These are phyloP conservation scores for Microctenopoma lineatum DNA, from an alignment of 2,797 vertebrate species.

Conservation along the genomic window DNA sequence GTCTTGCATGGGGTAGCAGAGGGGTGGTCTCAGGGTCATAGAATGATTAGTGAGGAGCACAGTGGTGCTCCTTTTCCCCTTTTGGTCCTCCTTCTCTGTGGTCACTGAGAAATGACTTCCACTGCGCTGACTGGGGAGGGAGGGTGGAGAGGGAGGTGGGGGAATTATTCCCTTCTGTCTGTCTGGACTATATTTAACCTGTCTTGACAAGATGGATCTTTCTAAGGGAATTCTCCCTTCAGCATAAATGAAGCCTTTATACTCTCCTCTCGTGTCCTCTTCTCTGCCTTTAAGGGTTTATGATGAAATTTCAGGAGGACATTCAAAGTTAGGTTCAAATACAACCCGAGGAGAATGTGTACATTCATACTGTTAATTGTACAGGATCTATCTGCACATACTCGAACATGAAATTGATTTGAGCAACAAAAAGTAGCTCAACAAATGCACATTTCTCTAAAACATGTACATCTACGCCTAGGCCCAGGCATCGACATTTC, in stretches of 20 bases:
- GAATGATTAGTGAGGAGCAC: conserved; percentile 75
- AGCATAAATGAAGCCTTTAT: conserved; percentile 76
- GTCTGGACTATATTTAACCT: conserved; percentile 80
- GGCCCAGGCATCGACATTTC: neutral
- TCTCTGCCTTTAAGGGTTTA: conserved; percentile 46
- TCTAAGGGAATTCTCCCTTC: conserved; percentile 60
- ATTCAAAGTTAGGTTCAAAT: conserved; percentile 52
- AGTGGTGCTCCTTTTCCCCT: conserved; percentile 60
- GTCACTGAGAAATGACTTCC: conserved; percentile 79
- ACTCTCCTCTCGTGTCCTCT: conserved; percentile 46
- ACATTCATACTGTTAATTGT: conserved; percentile 25
- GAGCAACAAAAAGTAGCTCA: neutral
- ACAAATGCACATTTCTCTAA: conserved; percentile 26
- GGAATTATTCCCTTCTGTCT: conserved; percentile 73
- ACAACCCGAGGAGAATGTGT: conserved; percentile 38
- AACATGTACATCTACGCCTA: neutral
- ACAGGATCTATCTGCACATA: conserved; percentile 9
- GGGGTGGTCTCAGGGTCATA: conserved; percentile 78
- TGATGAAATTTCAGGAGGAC: conserved; percentile 45
- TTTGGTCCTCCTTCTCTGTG: conserved; percentile 70
- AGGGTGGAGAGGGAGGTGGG: conserved; percentile 73
- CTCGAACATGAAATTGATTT: neutral
- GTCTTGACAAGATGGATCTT: conserved; percentile 72
- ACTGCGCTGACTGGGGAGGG: conserved; percentile 69
- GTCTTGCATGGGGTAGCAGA: conserved; percentile 49